Conservation (phyloP, 2,888 invertebrate species). For the Agrilus biguttatus region DNA sequence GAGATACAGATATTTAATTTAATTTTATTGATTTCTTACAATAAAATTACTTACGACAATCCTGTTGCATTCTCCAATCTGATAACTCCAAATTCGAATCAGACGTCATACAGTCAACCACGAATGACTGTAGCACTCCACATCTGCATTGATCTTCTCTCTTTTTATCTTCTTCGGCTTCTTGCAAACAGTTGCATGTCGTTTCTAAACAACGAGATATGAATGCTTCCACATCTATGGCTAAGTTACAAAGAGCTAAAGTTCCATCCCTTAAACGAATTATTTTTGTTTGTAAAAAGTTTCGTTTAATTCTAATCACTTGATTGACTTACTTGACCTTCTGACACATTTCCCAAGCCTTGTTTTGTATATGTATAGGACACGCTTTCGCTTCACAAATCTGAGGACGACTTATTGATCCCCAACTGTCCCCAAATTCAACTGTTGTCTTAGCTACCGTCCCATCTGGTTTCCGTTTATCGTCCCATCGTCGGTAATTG, state of each 20-base stretch:
- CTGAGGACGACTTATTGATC: conserved; percentile 33
- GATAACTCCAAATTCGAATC: conserved; percentile 48
- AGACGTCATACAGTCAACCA: conserved; percentile 56
- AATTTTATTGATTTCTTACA: not conserved
- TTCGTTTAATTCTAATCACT: not conserved
- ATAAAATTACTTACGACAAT: conserved; percentile 46
- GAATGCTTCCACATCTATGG: conserved; percentile 53
- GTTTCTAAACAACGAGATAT: conserved; percentile 60
- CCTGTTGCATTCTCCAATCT: conserved; percentile 54
- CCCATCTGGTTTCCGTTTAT: conserved; percentile 58
- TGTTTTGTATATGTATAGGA: conserved; percentile 43
- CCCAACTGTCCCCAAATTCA: conserved; percentile 69
- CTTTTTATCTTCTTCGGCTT: conserved; percentile 25
- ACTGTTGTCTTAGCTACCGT: conserved; percentile 41
- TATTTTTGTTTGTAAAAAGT: conserved; percentile 11
- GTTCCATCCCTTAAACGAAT: conserved; percentile 35
- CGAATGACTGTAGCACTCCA: conserved; percentile 50
- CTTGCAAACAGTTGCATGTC: conserved; percentile 56
- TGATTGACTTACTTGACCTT: conserved; percentile 42
- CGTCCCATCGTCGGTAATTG: conserved; percentile 50
- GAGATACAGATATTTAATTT: too few relatives aligned
- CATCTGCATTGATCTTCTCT: conserved; percentile 49
- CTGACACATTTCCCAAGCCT: conserved; percentile 54
- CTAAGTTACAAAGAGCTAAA: conserved; percentile 46
- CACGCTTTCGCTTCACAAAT: conserved; percentile 48